These are phyloP conservation scores for Erynnis tages DNA, from an alignment of 2,888 invertebrate species.

Conservation along the genomic window DNA sequence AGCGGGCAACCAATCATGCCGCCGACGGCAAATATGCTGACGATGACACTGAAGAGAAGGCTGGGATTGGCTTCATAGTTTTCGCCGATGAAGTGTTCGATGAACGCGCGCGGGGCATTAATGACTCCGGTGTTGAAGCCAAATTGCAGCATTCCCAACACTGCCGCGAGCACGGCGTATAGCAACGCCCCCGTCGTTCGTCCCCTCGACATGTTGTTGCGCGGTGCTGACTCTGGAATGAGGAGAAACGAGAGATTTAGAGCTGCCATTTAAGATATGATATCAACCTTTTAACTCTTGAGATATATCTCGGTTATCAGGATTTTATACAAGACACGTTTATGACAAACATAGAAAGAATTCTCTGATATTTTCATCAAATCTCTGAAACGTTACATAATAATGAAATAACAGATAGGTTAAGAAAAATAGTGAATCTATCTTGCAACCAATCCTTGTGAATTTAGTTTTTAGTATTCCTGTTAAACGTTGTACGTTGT, in stretches of 20 bases:
- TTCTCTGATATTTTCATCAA: no score
- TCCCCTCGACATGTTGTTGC: conserved; percentile 56
- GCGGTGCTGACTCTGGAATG: conserved; percentile 45
- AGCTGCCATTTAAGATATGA: conserved; percentile 3
- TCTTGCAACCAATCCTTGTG: no score
- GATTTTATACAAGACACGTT: no score
- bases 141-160: conserved; percentile 87
- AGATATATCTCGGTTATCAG: no score
- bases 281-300: neutral
- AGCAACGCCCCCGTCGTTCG: conserved; percentile 83
- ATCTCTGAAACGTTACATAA: no score
- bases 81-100: conserved; percentile 83
- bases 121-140: conserved; percentile 88
- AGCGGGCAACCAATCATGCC: conserved; percentile 89
- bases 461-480: no score
- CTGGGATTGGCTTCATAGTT: conserved; percentile 76
- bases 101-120: conserved; percentile 84
- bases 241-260: conserved; percentile 25
- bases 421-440: no score
- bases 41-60: conserved; percentile 84
- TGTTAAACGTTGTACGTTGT: no score
- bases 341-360: no score
- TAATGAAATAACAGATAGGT: no score
- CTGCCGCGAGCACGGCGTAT: conserved; percentile 84
- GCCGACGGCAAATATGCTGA: conserved; percentile 89